Evolutionary conservation across 2,888 invertebrate genomes (phyloP).

Genomic region (Nomada fucata): DNA sequence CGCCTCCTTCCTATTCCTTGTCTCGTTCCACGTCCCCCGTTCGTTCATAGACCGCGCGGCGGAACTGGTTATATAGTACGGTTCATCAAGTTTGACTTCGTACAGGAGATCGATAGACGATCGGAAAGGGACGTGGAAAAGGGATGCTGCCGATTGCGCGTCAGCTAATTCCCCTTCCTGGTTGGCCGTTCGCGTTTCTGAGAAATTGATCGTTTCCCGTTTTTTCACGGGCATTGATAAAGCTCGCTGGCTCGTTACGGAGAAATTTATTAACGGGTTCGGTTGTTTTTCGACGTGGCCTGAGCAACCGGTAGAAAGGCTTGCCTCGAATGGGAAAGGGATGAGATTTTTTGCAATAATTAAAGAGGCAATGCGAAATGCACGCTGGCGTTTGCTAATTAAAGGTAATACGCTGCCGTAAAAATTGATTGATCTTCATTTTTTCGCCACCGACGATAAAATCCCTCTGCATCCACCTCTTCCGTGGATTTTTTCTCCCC

Average conservation of each 20-base stretch:
- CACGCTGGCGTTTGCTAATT: conserved; percentile 20
- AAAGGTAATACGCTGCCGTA: conserved; percentile 17
- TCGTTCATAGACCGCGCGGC: conserved; percentile 37
- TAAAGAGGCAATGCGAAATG: conserved; percentile 11
- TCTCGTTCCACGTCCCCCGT: conserved; percentile 24
- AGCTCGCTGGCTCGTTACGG: conserved; percentile 14
- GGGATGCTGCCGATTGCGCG: conserved; percentile 29
- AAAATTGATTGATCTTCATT: conserved; percentile 40
- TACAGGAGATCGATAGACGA: conserved; percentile 14
- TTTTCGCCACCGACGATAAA: conserved; percentile 17
- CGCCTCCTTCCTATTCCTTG: conserved; percentile 41
- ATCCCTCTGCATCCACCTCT: conserved; percentile 1
- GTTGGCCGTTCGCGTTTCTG: conserved; percentile 26
- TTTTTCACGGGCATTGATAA: conserved; percentile 33
- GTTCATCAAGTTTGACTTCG: conserved; percentile 62
- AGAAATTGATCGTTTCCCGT: conserved; percentile 45
- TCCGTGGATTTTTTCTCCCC: background rate
- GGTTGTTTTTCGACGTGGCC: background rate
- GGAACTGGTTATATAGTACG: conserved; percentile 51
- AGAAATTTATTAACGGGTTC: conserved; percentile 33
- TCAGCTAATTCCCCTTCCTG: conserved; percentile 49
- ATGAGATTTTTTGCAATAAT: conserved; percentile 12
- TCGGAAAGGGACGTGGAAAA: conserved; percentile 29
- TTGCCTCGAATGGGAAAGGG: background rate
- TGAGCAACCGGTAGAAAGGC: background rate